phyloP scores from a whole-genome alignment of 2,797 vertebrate genomes.

The Ctenopoma multispine region DNA sequence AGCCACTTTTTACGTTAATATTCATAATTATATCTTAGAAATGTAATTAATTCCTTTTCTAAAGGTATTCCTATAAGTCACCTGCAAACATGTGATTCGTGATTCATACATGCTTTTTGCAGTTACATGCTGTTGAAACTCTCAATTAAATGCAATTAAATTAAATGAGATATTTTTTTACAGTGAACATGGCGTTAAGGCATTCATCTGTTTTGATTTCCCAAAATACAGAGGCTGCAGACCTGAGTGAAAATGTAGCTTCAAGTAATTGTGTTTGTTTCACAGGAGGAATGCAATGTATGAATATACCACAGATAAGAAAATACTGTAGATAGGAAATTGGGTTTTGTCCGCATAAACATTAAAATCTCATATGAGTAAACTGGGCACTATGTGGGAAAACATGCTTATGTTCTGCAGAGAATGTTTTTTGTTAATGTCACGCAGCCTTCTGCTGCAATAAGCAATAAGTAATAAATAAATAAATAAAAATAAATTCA shows the following conservation, averaged over 20 bases:
- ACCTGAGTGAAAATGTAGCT: neutral
- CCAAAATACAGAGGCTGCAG: neutral
- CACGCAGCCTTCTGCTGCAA: neutral
- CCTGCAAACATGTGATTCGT: no score
- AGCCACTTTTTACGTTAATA: no score
- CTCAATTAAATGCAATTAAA: no score
- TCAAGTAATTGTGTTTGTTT: neutral
- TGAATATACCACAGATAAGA: slow-evolving; percentile 7
- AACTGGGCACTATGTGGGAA: neutral
- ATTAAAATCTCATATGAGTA: neutral
- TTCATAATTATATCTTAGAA: no score
- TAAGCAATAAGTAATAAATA: no score
- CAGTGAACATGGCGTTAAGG: neutral
- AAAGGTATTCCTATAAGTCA: no score
- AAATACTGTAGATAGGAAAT: slow-evolving; percentile 3
- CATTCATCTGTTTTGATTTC: neutral
- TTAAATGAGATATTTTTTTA: no score
- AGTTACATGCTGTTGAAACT: no score
- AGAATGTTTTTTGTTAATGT: neutral
- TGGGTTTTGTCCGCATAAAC: neutral
- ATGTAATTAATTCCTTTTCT: no score
- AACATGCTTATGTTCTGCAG: neutral
- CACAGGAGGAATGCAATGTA: neutral
- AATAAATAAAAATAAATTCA: no score
- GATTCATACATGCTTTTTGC: no score